Evolutionary conservation across 2,113 vertebrate species (phyloP).

Genomic region (Larimichthys polyactis): DNA sequence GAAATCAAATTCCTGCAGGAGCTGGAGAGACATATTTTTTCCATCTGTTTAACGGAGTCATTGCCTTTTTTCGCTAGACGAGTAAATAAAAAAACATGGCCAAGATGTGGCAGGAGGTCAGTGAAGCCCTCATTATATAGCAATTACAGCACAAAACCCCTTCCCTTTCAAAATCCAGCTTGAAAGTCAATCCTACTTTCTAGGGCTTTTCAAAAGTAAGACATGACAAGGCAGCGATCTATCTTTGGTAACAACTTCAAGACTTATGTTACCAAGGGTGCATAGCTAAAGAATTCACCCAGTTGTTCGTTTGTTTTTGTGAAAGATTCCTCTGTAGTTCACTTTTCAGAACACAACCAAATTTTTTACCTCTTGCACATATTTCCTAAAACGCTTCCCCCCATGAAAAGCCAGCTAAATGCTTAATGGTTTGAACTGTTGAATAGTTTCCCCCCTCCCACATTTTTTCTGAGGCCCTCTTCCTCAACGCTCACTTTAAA

Average conservation of each 20-base stretch:
- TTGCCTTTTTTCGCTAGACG: slow-evolving; percentile 85
- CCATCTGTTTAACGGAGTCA: slow-evolving; percentile 88
- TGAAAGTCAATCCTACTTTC: slow-evolving; percentile 80
- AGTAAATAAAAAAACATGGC: slow-evolving; percentile 90
- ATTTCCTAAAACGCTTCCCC: slow-evolving; percentile 38
- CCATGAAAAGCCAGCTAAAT: slow-evolving; percentile 37
- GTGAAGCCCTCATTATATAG: slow-evolving; percentile 88
- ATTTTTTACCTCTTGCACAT: slow-evolving; percentile 25
- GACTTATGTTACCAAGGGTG: slow-evolving; percentile 36
- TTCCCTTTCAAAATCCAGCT: slow-evolving; percentile 77
- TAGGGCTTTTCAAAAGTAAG: slow-evolving; percentile 71
- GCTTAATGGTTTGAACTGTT: slow-evolving; percentile 33
- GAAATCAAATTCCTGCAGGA: slow-evolving; percentile 88
- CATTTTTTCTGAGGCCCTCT: slow-evolving; percentile 11
- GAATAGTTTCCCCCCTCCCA: slow-evolving; percentile 17
- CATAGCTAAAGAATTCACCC: slow-evolving; percentile 44
- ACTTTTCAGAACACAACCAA: slow-evolving; percentile 31
- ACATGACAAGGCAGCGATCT: slow-evolving; percentile 68
- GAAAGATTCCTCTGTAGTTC: slow-evolving; percentile 39
- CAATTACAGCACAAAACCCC: slow-evolving; percentile 84
- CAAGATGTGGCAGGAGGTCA: slow-evolving; percentile 86
- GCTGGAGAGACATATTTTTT: slow-evolving; percentile 89
- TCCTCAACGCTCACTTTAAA: slow-evolving; percentile 24
- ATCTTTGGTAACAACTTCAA: slow-evolving; percentile 69
- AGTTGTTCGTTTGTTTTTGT: slow-evolving; percentile 44